A percentile compares a stretch with the other conserved stretches of the same genome.
These are phyloP conservation scores for Thecophora atra DNA, from an alignment of 2,888 invertebrate species.

Conservation along the genomic window DNA sequence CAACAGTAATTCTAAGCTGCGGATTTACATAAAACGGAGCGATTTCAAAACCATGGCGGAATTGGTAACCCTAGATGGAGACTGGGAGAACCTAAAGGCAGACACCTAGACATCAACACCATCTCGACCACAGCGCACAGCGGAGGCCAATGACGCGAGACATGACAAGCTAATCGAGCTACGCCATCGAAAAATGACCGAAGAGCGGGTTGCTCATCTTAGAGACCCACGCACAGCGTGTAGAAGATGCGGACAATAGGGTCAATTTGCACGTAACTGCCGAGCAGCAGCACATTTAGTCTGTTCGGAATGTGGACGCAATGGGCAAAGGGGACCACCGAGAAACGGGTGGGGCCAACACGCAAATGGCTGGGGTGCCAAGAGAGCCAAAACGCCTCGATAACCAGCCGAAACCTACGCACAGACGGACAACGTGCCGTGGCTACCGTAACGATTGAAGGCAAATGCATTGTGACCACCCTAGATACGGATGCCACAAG, in stretches of 20 bases:
- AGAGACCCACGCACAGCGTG: not conserved
- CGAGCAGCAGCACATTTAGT: not conserved
- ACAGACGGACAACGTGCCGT: not conserved
- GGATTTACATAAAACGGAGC: constrained; percentile 8
- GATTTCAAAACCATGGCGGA: constrained; percentile 19
- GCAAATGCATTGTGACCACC: not conserved
- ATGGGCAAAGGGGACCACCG: not conserved
- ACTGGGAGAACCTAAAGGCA: not conserved
- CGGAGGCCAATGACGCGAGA: too few relatives aligned
- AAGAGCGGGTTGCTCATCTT: not conserved
- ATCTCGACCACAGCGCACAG: too few relatives aligned
- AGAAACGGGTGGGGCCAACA: not conserved
- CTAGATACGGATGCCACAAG: constrained; percentile 3
- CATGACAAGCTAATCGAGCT: too few relatives aligned
- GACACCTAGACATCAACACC: too few relatives aligned
- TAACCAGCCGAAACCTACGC: not conserved
- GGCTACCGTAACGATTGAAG: not conserved
- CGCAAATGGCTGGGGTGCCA: not conserved
- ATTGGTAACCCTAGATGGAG: not conserved
- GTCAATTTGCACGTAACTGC: not conserved
- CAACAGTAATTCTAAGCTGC: constrained; percentile 14
- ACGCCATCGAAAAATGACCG: too few relatives aligned
- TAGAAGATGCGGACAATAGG: not conserved
- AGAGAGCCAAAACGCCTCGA: not conserved
- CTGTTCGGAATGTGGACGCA: constrained; percentile 1